Conservation (phyloP, 2,113 vertebrate genomes). For the Cephalopholis sonnerati region DNA sequence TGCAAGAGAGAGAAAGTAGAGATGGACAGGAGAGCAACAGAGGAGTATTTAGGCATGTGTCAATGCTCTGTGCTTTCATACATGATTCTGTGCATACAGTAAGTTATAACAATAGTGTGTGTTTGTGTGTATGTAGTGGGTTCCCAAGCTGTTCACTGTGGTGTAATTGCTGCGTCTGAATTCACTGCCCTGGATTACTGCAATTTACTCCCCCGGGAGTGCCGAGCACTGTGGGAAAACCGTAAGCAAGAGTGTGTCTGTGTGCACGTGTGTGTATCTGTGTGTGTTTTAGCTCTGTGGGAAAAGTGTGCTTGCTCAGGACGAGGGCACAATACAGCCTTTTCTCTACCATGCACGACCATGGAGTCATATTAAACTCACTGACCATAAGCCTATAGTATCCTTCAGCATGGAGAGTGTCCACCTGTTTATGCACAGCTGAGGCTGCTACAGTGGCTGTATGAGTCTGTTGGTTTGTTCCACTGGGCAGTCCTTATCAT, state of each 20-base stretch:
- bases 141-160: slow-evolving; percentile 76
- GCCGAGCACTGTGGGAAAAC: slow-evolving; percentile 84
- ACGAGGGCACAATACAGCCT: slow-evolving; percentile 74
- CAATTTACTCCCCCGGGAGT: slow-evolving; percentile 82
- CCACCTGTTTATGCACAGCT: slow-evolving; percentile 14
- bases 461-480: background rate
- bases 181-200: slow-evolving; percentile 82
- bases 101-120: slow-evolving; percentile 14
- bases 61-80: background rate
- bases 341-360: slow-evolving; percentile 65
- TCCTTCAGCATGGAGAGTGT: slow-evolving; percentile 41
- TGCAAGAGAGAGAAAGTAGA: slow-evolving; percentile 1
- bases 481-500: background rate
- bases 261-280: slow-evolving; percentile 42
- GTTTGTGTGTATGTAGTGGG: slow-evolving; percentile 31
- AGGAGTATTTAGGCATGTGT: slow-evolving; percentile 6
- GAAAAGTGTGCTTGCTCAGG: slow-evolving; percentile 69
- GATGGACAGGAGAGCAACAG: background rate
- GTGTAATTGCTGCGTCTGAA: slow-evolving; percentile 81
- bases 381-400: slow-evolving; percentile 43
- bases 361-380: slow-evolving; percentile 67
- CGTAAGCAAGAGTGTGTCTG: slow-evolving; percentile 60
- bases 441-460: background rate
- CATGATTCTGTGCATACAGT: slow-evolving; percentile 21
- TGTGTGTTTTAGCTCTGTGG: slow-evolving; percentile 76